Evolutionary conservation across 2,888 invertebrate species (phyloP), one percentile per base, ranked within the genome.

Genomic region (Drosophila mayaguana): DNA sequence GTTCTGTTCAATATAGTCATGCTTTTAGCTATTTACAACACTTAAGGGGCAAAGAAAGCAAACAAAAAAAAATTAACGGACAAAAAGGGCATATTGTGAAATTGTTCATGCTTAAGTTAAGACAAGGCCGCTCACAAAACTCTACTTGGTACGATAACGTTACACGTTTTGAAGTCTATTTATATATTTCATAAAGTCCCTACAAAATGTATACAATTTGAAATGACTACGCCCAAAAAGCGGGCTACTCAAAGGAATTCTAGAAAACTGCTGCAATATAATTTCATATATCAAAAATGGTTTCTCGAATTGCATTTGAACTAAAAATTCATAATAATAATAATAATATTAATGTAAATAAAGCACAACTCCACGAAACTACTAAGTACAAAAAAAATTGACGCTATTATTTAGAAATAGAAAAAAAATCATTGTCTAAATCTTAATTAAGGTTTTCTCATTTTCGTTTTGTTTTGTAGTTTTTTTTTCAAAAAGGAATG

Each of bases 131-230:
- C 66, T 54, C 36, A n/a, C 20, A 32, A 50, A 54, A 59, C 51
- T 56, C 25, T 78, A 77, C 65, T 77, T 77, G 69, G 73, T 77
- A 77, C 73, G n/a, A 63, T 69, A 77, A 77, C 78, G 78, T 78
- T 77, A 48, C 48, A 77, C 78, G 77, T 77, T 42, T 59, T 67
- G 9, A 78, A 78, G 78, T 77, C 77, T 73, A 57, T 61, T 53
- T 48, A 20, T 56, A 53, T 50, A 50, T 51, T 36, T 22, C 46
- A 38, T 20, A 11, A 54, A 48, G 9, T 22, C 32, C 25, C 20
- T 40, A 48, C 25, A 57, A 28, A 43, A 25, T 61, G 34, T 40
- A 12, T 36, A 18, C 11, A 54, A 40, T 12, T 18, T 43, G 6
- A 9, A 22, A 16, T 28, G 16, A 32, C 32, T 34, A 36, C 18